Conservation (phyloP, 1,140 invertebrate species). For the Cardiocondyla obscurior region DNA sequence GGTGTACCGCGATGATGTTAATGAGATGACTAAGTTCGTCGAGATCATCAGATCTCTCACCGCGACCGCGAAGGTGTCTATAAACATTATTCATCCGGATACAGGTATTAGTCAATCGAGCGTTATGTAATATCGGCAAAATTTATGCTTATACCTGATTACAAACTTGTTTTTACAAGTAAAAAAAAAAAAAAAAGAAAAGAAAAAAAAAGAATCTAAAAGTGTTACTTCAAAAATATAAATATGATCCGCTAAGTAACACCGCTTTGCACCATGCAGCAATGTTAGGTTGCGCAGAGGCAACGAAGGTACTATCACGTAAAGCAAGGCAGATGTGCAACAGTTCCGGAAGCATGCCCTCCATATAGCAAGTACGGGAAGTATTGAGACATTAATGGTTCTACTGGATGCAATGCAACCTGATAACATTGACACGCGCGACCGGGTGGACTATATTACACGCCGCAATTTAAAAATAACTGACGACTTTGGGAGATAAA, state of each 20-base stretch:
- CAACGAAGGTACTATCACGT: constrained; percentile 19
- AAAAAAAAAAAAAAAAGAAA: neutral
- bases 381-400: neutral
- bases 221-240: neutral
- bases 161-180: neutral
- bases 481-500: neutral
- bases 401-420: constrained; percentile 11
- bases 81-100: constrained; percentile 8
- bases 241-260: constrained; percentile 24
- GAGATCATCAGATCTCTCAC: constrained; percentile 47
- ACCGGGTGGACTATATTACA: constrained; percentile 20
- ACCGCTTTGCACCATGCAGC: constrained; percentile 53
- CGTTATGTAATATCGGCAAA: neutral
- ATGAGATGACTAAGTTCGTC: constrained; percentile 56
- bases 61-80: neutral
- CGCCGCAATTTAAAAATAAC: neutral
- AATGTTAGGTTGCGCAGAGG: constrained; percentile 39
- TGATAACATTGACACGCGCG: constrained; percentile 30
- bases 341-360: constrained; percentile 46
- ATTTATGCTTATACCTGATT: neutral
- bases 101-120: constrained; percentile 48
- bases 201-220: neutral
- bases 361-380: constrained; percentile 49
- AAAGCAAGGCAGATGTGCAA: constrained; percentile 42
- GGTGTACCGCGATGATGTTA: constrained; percentile 5